Percentiles rank a stretch among this genome's conserved stretches.
Evolutionary conservation across 64 coral and sea anemone species (phyloP).

Genomic region (Orbicella faveolata): DNA sequence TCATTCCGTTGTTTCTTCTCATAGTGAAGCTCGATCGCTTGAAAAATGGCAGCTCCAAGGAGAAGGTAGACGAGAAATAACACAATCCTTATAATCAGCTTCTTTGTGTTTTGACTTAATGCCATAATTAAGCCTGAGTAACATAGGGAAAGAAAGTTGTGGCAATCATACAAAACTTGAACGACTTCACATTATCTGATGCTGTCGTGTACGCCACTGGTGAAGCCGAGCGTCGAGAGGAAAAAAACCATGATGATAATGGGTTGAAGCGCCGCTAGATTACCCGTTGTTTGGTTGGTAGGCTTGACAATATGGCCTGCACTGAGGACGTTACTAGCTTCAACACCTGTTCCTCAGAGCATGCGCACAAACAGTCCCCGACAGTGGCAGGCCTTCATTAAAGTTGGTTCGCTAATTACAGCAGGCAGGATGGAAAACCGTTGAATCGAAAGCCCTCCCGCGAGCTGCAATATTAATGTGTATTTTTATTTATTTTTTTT

Average conservation of each 20-base stretch:
- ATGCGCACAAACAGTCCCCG: conserved; percentile 40
- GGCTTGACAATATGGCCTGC: conserved; percentile 75
- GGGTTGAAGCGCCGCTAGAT: conserved; percentile 6
- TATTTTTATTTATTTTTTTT: background rate
- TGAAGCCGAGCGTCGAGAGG: background rate
- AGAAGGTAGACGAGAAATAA: conserved; percentile 90
- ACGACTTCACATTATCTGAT: conserved; percentile 19
- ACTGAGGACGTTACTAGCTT: conserved; percentile 65
- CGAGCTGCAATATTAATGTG: background rate
- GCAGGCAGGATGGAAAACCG: conserved; percentile 12
- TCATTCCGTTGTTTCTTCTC: conserved; percentile 12
- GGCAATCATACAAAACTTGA: conserved; percentile 26
- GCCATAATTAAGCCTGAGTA: conserved; percentile 75
- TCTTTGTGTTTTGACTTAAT: conserved; percentile 84
- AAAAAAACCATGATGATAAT: conserved; percentile 17
- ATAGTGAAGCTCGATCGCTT: conserved; percentile 51
- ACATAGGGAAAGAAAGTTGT: conserved; percentile 44
- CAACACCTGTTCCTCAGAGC: conserved; percentile 74
- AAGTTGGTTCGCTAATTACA: conserved; percentile 70
- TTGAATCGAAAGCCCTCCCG: background rate
- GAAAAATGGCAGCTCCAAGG: conserved; percentile 80
- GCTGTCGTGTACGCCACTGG: background rate
- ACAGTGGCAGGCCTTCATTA: conserved; percentile 22
- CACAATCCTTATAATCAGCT: conserved; percentile 78
- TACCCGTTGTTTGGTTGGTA: conserved; percentile 81